These are phyloP conservation scores for Drosophila nigritarsus DNA, from an alignment of 2,888 invertebrate genomes.

Conservation along the genomic window DNA sequence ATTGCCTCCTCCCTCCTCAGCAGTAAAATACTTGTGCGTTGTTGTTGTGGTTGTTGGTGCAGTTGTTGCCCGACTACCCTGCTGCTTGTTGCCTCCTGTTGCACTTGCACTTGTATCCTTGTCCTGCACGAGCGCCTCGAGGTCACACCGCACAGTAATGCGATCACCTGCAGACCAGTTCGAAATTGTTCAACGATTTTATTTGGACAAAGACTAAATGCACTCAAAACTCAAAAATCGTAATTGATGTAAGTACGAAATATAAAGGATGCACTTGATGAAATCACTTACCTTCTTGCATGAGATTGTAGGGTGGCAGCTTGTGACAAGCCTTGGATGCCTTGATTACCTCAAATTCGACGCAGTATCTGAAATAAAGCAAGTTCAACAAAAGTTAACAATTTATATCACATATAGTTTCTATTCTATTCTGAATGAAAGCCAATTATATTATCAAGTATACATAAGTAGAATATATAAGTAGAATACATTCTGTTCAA, in stretches of 20 bases:
- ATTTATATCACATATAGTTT: neutral
- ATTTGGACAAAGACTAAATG: neutral
- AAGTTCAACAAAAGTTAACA: neutral
- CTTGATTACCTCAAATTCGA: conserved; percentile 93
- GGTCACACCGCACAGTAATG: conserved; percentile 93
- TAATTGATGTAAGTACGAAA: neutral
- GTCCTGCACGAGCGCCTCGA: conserved; percentile 89
- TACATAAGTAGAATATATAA: neutral
- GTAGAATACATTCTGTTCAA: neutral
- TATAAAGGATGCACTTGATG: neutral
- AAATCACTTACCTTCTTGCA: conserved; percentile 89
- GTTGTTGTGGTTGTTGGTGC: conserved; percentile 51
- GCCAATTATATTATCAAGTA: neutral
- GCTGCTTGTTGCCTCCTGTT: conserved; percentile 24
- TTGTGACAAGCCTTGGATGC: conserved; percentile 92
- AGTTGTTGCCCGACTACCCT: conserved; percentile 33
- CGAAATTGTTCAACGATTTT: neutral
- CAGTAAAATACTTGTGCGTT: conserved; percentile 37
- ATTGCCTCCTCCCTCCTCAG: conserved; percentile 18
- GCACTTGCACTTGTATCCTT: conserved; percentile 25
- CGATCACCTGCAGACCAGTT: conserved; percentile 87
- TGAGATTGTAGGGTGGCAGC: conserved; percentile 89
- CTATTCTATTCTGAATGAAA: neutral
- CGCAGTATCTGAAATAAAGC: conserved; percentile 91
- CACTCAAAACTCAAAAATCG: neutral